A percentile compares a stretch with the other conserved stretches of the same genome.
These are phyloP conservation scores for Lasioglossum pauxillum DNA, from an alignment of 2,888 invertebrate species.

Conservation along the genomic window DNA sequence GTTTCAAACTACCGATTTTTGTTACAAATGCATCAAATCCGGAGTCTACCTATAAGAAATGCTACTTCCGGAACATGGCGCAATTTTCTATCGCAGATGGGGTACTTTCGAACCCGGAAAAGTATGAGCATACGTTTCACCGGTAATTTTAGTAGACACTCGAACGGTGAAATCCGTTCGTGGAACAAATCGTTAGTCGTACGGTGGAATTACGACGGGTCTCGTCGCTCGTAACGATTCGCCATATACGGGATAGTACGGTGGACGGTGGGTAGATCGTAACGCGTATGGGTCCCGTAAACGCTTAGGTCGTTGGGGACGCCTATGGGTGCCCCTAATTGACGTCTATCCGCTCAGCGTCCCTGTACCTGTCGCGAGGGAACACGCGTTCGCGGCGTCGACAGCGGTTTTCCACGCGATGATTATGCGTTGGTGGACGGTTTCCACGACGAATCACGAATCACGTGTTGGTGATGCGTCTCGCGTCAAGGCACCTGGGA, in stretches of 20 bases:
- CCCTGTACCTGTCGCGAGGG: neutral
- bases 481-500: neutral
- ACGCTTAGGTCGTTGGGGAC: neutral
- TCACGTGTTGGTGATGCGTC: neutral
- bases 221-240: neutral
- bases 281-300: neutral
- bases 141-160: neutral
- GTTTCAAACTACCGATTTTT: too few species aligned
- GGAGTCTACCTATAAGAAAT: neutral
- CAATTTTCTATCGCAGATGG: too few species aligned
- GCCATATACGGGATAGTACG: neutral
- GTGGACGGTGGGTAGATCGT: neutral
- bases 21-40: too few species aligned
- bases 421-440: neutral
- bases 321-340: neutral
- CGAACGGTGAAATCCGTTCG: neutral
- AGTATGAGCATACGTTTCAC: neutral
- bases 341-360: neutral
- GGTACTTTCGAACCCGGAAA: neutral
- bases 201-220: neutral
- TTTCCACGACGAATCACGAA: neutral
- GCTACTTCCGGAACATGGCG: neutral
- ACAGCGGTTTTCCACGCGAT: neutral
- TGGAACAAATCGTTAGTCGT: neutral
- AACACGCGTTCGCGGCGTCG: neutral